Evolutionary conservation across 2,113 vertebrate species (phyloP).

Genomic region (Megaleporinus macrocephalus): DNA sequence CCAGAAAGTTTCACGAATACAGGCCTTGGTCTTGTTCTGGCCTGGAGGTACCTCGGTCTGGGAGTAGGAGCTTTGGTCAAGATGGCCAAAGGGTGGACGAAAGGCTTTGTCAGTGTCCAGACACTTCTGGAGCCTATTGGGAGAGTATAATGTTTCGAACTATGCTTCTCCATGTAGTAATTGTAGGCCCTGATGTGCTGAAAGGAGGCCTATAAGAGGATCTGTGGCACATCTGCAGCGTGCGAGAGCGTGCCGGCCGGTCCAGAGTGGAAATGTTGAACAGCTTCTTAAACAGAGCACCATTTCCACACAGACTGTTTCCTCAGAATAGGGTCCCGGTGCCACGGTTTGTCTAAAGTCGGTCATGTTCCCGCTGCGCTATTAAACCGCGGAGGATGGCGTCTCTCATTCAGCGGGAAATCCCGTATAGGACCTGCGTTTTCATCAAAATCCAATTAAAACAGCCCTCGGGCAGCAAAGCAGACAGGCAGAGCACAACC

Average conservation of each 20-base stretch:
- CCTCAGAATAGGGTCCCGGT: conserved; percentile 3
- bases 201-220: not conserved
- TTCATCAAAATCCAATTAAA: conserved; percentile 25
- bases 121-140: not conserved
- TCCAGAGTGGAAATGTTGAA: conserved; percentile 23
- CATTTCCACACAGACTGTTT: conserved; percentile 21
- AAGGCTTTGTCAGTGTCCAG: too few species aligned
- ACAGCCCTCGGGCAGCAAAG: conserved; percentile 19
- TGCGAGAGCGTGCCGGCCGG: not conserved
- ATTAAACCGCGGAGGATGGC: not conserved
- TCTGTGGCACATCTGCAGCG: conserved; percentile 12
- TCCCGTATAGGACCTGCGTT: not conserved
- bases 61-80: too few species aligned
- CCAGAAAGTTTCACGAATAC: too few species aligned
- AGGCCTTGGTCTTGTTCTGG: too few species aligned
- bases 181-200: conserved; percentile 13
- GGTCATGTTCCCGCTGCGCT: not conserved
- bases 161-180: not conserved
- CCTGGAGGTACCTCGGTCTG: too few species aligned
- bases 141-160: conserved; percentile 5
- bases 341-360: conserved; percentile 23
- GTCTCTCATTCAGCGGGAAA: conserved; percentile 10
- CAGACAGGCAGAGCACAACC: not conserved
- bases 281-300: not conserved
- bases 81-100: too few species aligned